Evolutionary conservation across 2,888 invertebrate genomes (phyloP).

Genomic region (Cheilosia impressa): DNA sequence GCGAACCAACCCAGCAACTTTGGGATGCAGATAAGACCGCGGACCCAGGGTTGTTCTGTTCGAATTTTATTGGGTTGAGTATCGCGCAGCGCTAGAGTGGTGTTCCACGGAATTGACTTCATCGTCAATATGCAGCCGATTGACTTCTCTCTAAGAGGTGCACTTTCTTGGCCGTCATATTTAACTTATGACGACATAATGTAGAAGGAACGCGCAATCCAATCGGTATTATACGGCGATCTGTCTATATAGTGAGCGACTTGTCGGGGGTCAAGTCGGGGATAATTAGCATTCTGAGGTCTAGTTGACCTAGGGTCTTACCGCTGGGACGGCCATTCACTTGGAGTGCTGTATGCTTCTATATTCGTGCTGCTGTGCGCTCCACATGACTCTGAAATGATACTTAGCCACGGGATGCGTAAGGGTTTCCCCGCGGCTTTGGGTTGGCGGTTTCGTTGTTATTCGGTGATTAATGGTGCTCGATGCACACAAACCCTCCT

Average conservation of each 20-base stretch:
- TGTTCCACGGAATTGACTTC: slow-evolving; percentile 68
- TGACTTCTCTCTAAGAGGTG: slow-evolving; percentile 74
- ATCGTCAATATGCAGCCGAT: slow-evolving; percentile 68
- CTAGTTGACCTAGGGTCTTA: slow-evolving; percentile 65
- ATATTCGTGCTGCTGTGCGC: slow-evolving; percentile 67
- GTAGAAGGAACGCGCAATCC: slow-evolving; percentile 25
- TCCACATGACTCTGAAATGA: slow-evolving; percentile 54
- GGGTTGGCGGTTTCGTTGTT: slow-evolving; percentile 59
- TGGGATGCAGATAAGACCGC: slow-evolving; percentile 67
- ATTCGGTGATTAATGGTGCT: slow-evolving; percentile 64
- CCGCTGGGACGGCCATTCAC: slow-evolving; percentile 17
- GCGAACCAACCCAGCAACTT: slow-evolving; percentile 76
- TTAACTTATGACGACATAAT: slow-evolving; percentile 69
- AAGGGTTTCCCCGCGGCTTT: slow-evolving; percentile 52
- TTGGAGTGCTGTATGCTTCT: slow-evolving; percentile 36
- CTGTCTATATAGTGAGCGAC: slow-evolving; percentile 42
- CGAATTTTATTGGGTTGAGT: slow-evolving; percentile 70
- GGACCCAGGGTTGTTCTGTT: slow-evolving; percentile 60
- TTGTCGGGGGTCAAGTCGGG: slow-evolving; percentile 51
- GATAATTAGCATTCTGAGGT: slow-evolving; percentile 68
- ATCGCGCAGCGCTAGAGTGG: slow-evolving; percentile 47
- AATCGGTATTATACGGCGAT: slow-evolving; percentile 12
- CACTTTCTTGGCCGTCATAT: slow-evolving; percentile 58
- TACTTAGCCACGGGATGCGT: slow-evolving; percentile 29
- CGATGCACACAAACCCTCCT: slow-evolving; percentile 41